These are phyloP conservation scores for Dipodomys spectabilis DNA, from an alignment of 2,113 vertebrate species.

Conservation along the genomic window DNA sequence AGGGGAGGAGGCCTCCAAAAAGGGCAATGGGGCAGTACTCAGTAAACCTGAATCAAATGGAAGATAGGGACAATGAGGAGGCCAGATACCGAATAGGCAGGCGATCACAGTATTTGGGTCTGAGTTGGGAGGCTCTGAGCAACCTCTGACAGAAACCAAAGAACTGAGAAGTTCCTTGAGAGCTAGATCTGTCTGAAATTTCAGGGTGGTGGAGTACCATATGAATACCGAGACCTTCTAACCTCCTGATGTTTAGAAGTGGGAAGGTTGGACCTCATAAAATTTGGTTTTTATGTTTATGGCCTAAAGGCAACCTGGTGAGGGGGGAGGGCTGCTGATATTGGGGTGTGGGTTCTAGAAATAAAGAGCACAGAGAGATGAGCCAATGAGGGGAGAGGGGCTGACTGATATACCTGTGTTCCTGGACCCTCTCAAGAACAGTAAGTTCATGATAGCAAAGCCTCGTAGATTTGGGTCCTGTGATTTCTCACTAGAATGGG, in stretches of 20 bases:
- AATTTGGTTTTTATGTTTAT: conserved; percentile 20
- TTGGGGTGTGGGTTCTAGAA: conserved; percentile 33
- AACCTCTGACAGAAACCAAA: neutral
- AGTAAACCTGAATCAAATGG: conserved; percentile 74
- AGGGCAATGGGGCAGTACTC: neutral
- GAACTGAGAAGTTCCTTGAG: neutral
- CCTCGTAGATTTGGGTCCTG: conserved; percentile 27
- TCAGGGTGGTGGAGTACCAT: conserved; percentile 13
- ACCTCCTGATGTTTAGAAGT: neutral
- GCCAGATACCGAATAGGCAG: conserved; percentile 17
- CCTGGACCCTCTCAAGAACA: neutral
- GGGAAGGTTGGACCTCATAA: neutral
- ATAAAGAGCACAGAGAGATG: neutral
- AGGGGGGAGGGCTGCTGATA: neutral
- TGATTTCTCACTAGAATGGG: neutral
- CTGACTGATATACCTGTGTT: neutral
- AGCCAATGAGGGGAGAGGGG: neutral
- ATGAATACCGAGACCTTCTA: neutral
- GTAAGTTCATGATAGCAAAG: neutral
- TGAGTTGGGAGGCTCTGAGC: neutral
- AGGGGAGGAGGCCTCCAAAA: conserved; percentile 53
- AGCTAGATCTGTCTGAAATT: conserved; percentile 24
- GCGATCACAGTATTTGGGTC: neutral
- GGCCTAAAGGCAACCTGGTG: neutral
- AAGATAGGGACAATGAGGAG: conserved; percentile 83